These are phyloP conservation scores for Pogonocichla stellata DNA, from an alignment of 2,113 vertebrate species.

Conservation along the genomic window DNA sequence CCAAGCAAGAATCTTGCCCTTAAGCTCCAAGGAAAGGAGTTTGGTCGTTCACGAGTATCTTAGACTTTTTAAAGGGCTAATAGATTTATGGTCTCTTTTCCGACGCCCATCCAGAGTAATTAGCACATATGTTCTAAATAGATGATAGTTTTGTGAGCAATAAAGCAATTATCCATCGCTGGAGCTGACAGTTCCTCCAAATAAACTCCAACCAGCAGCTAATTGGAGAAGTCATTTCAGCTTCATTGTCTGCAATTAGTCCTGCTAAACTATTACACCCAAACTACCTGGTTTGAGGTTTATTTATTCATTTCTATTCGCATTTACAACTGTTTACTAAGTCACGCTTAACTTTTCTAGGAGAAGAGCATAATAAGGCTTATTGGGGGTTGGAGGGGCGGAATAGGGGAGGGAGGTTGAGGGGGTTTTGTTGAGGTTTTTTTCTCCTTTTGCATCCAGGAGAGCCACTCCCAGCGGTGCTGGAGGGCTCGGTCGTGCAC, in stretches of 20 bases:
- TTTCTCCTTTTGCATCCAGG: background rate
- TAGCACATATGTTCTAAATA: slow-evolving; percentile 94
- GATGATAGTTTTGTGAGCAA: slow-evolving; percentile 95
- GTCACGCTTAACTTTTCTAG: slow-evolving; percentile 8
- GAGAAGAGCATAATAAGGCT: background rate
- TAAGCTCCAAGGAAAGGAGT: background rate
- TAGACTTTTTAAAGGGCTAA: slow-evolving; percentile 85
- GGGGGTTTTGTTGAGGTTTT: background rate
- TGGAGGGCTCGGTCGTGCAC: background rate
- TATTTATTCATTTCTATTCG: slow-evolving; percentile 76
- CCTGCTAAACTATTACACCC: slow-evolving; percentile 80
- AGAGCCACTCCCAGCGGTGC: background rate
- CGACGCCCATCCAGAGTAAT: slow-evolving; percentile 89
- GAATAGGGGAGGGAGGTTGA: background rate
- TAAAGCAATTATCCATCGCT: slow-evolving; percentile 95
- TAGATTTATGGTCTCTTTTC: slow-evolving; percentile 92
- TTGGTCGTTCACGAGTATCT: slow-evolving; percentile 65
- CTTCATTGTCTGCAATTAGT: slow-evolving; percentile 89
- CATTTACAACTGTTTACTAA: slow-evolving; percentile 45
- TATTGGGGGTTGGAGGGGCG: background rate
- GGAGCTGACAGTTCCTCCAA: slow-evolving; percentile 89
- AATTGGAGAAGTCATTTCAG: slow-evolving; percentile 90
- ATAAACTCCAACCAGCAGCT: slow-evolving; percentile 90
- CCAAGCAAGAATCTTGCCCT: background rate
- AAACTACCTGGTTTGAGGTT: slow-evolving; percentile 78